Conservation (phyloP, 2,888 invertebrate genomes). For the Torymus auratus region DNA sequence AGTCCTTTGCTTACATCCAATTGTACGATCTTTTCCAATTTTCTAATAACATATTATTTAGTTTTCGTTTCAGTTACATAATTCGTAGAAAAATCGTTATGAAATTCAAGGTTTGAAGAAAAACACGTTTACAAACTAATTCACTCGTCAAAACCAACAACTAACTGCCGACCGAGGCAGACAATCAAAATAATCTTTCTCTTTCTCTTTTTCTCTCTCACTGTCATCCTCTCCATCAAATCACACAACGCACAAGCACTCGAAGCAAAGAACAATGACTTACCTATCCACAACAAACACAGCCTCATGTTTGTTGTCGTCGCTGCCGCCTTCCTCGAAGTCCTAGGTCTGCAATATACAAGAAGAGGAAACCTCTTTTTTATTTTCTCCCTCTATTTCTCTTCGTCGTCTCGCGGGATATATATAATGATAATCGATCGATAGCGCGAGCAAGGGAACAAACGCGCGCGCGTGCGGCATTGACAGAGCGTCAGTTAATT, state of each 20-base stretch:
- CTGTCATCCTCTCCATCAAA: background rate
- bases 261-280: slow-evolving; percentile 64
- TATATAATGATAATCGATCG: slow-evolving; percentile 25
- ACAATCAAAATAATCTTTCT: too few relatives aligned
- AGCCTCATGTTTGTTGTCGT: slow-evolving; percentile 70
- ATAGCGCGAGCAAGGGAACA: background rate
- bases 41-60: too few relatives aligned
- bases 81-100: too few relatives aligned
- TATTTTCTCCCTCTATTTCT: background rate
- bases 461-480: slow-evolving; percentile 26
- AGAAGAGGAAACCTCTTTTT: slow-evolving; percentile 28
- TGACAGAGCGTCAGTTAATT: slow-evolving; percentile 20
- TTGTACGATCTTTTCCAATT: too few relatives aligned
- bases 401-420: background rate
- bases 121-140: too few relatives aligned
- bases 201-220: background rate
- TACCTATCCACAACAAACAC: slow-evolving; percentile 73
- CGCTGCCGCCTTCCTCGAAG: slow-evolving; percentile 65
- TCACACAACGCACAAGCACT: background rate
- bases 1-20: too few relatives aligned
- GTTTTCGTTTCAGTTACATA: too few relatives aligned
- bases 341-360: slow-evolving; percentile 61
- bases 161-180: too few relatives aligned
- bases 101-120: too few relatives aligned
- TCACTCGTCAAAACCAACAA: too few relatives aligned